Base-by-base conservation (phyloP, 2,797 vertebrate genomes). In the Phrynocephalus vlangalii region DNA sequence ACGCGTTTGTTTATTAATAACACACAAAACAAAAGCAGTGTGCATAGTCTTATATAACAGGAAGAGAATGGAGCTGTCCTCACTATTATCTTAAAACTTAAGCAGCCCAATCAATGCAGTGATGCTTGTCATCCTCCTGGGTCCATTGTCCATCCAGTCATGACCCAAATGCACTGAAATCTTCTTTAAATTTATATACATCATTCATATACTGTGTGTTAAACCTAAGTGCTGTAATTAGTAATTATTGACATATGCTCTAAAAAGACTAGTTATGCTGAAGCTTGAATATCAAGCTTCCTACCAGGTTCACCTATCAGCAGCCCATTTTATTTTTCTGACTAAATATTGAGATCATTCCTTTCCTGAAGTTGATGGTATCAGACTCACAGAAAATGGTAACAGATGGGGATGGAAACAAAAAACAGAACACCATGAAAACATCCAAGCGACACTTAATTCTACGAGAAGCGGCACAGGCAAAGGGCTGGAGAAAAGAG, bases 41-140 rank as follows among this genome's bases (percentile, higher is more conserved):
- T 83, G 76, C 66, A 3, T 75, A 24, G 11, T 86, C 26, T 66
- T n/a, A 90, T 70, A 22, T 89, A 83, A 86, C 7, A 20, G 67
- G 48, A 81, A 48, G 30, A 38, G 18, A 89, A 83, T 70, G 86
- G 84, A 87, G 18, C 0, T 81, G 84, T 26, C 56, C 26, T 78
- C 71, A 2, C 1, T 0, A 52, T 90, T 91, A 89, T 84, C 67
- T 89, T 72, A 90, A 92, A 90, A 92, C 72, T 38, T 3, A 60
- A 81, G 44, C 67, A 89, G n/a, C 38, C 52, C 89, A 84, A 79
- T 2, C 76, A 5, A 18, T 89, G 77, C 11, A 63, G 0, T 73
- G 10, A 26, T n/a, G 82, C 20, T 30, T 26, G 0, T 56, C 2
- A 84, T 87, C 89, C 72, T 86, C 7, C 60, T 80, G 3, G 72